Conservation (phyloP, 2,113 vertebrate genomes). For the Erinaceus europaeus region DNA sequence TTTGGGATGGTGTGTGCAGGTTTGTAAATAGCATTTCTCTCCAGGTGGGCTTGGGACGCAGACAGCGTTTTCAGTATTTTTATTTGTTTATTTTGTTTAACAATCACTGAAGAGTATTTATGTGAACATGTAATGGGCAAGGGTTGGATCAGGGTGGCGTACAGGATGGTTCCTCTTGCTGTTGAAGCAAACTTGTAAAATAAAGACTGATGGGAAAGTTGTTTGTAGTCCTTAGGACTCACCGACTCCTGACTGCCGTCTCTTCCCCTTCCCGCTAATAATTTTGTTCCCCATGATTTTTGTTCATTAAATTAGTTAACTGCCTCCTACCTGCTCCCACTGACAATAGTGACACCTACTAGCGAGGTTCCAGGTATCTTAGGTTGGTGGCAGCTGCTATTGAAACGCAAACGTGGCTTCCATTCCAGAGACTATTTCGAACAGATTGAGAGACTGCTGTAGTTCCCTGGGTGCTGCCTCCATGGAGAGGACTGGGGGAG, state of each 20-base stretch:
- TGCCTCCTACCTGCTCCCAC: constrained; percentile 13
- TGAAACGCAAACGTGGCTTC: background rate
- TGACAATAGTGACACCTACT: background rate
- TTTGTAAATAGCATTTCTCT: constrained; percentile 58
- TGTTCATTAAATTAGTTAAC: constrained; percentile 36
- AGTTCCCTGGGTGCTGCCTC: too few relatives aligned
- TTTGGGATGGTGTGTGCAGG: constrained; percentile 21
- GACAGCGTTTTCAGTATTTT: constrained; percentile 49
- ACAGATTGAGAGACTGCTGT: too few relatives aligned
- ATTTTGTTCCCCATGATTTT: constrained; percentile 25
- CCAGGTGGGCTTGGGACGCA: constrained; percentile 35
- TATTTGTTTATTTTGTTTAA: too few relatives aligned
- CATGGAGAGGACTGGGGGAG: too few relatives aligned
- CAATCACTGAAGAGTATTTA: constrained; percentile 43
- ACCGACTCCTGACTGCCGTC: too few relatives aligned
- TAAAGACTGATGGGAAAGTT: constrained; percentile 70
- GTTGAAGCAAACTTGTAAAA: constrained; percentile 74
- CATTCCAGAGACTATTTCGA: too few relatives aligned
- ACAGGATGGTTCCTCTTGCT: constrained; percentile 64
- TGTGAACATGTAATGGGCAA: background rate
- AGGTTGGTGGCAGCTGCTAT: background rate
- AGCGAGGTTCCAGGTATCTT: background rate
- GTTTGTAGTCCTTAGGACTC: too few relatives aligned
- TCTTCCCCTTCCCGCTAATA: too few relatives aligned
- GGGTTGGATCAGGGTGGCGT: background rate